Evolutionary conservation across 2,797 vertebrate genomes (phyloP).

Genomic region (Leptoclinus maculatus): DNA sequence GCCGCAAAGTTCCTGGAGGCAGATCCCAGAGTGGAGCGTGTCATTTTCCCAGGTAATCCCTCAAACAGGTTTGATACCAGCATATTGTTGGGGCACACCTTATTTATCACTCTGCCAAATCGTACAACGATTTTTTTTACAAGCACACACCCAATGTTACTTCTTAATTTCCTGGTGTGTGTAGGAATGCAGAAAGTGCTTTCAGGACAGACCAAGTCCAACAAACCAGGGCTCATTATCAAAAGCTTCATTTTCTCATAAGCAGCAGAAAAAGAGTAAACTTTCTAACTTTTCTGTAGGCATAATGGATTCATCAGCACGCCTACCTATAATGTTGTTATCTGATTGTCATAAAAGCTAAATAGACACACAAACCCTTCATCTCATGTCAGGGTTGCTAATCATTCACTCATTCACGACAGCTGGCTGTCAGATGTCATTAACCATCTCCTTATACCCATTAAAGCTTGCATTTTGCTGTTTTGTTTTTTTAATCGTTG

Average conservation of each 20-base stretch:
- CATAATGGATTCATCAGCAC: background rate
- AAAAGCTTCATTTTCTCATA: background rate
- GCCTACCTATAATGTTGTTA: background rate
- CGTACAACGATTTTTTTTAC: too few relatives aligned
- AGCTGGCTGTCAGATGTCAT: background rate
- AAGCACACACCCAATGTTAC: background rate
- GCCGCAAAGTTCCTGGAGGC: constrained; percentile 88
- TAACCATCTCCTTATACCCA: background rate
- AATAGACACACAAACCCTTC: background rate
- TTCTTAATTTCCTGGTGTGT: background rate
- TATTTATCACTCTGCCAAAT: background rate
- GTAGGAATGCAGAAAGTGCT: background rate
- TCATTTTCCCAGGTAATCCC: constrained; percentile 91
- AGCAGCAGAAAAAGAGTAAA: background rate
- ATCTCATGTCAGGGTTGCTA: background rate
- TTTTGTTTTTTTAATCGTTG: background rate
- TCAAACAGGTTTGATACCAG: background rate
- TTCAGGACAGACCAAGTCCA: background rate
- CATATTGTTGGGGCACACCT: background rate
- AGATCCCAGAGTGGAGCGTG: constrained; percentile 86
- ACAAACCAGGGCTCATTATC: background rate
- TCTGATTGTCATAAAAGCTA: background rate
- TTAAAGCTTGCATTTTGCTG: background rate
- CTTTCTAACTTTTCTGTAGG: background rate
- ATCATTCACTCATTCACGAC: constrained; percentile 5